Conservation (phyloP, 2,113 vertebrate species). For the Dromas ardeola region DNA sequence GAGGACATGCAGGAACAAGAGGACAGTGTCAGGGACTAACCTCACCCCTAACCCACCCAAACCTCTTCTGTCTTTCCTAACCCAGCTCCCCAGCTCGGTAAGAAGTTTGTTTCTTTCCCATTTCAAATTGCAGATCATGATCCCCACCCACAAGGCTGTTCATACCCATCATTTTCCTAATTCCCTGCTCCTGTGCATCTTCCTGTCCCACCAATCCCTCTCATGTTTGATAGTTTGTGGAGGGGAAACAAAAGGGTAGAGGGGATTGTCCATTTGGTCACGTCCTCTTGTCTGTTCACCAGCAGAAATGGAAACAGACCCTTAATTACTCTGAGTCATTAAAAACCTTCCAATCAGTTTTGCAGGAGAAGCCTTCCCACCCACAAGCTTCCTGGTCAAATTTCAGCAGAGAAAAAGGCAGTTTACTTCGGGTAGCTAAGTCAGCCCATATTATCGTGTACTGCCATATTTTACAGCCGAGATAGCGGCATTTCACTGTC, state of each 20-base stretch:
- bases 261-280: accelerated
- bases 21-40: background rate
- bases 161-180: background rate
- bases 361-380: background rate
- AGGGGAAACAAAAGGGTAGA: background rate
- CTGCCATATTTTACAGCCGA: background rate
- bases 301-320: background rate
- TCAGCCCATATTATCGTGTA: background rate
- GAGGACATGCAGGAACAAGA: background rate
- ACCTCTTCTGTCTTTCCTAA: background rate
- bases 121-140: background rate
- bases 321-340: background rate
- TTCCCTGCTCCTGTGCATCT: accelerated
- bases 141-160: background rate
- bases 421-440: background rate
- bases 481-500: background rate
- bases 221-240: background rate
- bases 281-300: background rate
- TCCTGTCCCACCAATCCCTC: background rate
- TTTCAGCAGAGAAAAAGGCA: background rate
- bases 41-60: background rate
- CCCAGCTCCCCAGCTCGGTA: accelerated
- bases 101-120: background rate
- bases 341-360: background rate
- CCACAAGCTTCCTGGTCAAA: background rate